Evolutionary conservation across 2,888 invertebrate genomes (phyloP).

Genomic region (Amaurobius ferox): DNA sequence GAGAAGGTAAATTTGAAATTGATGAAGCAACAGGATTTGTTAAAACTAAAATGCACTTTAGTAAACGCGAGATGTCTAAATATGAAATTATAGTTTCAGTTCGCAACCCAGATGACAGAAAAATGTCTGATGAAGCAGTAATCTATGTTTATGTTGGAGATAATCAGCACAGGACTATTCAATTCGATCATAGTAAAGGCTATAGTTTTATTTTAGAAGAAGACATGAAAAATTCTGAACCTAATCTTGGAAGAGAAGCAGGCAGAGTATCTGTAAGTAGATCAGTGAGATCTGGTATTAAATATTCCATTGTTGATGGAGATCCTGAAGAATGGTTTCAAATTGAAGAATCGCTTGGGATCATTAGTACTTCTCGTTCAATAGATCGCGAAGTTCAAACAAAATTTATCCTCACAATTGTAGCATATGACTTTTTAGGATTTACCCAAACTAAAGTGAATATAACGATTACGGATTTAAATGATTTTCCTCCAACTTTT

Average conservation of each 20-base stretch:
- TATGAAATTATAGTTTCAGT: conserved; percentile 87
- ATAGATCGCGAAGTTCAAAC: conserved; percentile 88
- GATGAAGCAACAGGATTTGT: conserved; percentile 88
- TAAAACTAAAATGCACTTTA: conserved; percentile 83
- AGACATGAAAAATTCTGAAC: conserved; percentile 73
- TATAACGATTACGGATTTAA: conserved; percentile 89
- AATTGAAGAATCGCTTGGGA: conserved; percentile 90
- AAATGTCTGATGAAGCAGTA: conserved; percentile 85
- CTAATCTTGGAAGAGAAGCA: conserved; percentile 84
- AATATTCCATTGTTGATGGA: conserved; percentile 88
- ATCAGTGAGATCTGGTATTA: conserved; percentile 81
- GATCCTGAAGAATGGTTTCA: conserved; percentile 87
- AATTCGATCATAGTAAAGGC: conserved; percentile 60
- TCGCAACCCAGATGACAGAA: conserved; percentile 87
- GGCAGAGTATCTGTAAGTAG: conserved; percentile 82
- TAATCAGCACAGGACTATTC: conserved; percentile 74
- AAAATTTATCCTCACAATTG: conserved; percentile 87
- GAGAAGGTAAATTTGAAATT: conserved; percentile 85
- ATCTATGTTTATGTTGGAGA: conserved; percentile 78
- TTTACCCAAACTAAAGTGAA: conserved; percentile 88
- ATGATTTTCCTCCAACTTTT: conserved; percentile 93
- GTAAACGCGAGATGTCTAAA: conserved; percentile 82
- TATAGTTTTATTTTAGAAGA: conserved; percentile 75
- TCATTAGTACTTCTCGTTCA: conserved; percentile 88
- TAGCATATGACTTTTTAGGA: conserved; percentile 86